These are phyloP conservation scores for Panthera tigris DNA, from an alignment of 2,113 vertebrate genomes.

Conservation along the genomic window DNA sequence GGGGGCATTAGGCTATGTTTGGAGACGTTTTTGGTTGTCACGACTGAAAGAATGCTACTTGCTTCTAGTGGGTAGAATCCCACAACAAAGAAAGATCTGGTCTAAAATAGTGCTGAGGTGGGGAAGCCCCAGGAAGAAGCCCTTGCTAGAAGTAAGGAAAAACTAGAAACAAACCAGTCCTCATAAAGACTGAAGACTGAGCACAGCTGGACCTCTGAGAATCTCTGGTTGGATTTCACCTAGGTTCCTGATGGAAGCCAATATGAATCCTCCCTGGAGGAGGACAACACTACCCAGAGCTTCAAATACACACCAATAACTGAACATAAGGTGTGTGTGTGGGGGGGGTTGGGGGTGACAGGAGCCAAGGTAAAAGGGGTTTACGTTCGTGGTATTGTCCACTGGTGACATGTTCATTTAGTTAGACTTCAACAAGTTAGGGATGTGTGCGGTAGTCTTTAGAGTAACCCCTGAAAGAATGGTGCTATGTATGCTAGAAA, in stretches of 20 bases:
- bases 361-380: not conserved
- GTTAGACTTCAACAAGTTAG: not conserved
- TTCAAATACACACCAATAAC: not conserved
- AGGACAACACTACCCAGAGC: not conserved
- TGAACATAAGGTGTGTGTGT: fast-evolving
- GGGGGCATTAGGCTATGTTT: not conserved
- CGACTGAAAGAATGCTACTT: not conserved
- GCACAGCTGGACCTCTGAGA: not conserved
- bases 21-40: not conserved
- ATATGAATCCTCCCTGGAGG: not conserved
- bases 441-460: not conserved
- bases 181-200: not conserved
- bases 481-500: not conserved
- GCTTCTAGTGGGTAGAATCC: not conserved
- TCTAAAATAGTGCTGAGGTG: not conserved
- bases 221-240: not conserved
- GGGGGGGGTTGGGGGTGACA: fast-evolving
- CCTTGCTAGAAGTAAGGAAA: not conserved
- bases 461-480: not conserved
- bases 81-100: not conserved
- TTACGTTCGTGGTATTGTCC: not conserved
- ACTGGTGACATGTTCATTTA: not conserved
- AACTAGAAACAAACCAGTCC: not conserved
- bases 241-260: not conserved
- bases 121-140: not conserved